Evolutionary conservation across 1,140 invertebrate genomes (phyloP).

Genomic region (Trypoxylus dichotomus): DNA sequence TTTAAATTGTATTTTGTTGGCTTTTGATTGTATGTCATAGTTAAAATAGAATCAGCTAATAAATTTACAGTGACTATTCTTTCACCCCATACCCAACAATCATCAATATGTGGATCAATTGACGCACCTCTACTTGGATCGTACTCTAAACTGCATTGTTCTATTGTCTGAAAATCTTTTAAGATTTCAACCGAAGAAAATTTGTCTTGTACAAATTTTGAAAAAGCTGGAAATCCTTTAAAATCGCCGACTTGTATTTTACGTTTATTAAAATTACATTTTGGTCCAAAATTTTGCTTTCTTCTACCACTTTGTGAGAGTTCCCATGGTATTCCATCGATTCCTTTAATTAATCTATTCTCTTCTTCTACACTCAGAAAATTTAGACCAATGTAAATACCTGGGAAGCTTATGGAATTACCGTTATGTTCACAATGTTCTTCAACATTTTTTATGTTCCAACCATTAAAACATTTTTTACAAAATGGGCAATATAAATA

Average conservation of each 20-base stretch:
- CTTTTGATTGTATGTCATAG: slow-evolving; percentile 69
- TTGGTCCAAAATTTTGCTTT: slow-evolving; percentile 98
- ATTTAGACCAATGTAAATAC: slow-evolving; percentile 71
- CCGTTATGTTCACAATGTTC: slow-evolving; percentile 69
- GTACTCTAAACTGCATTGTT: slow-evolving; percentile 97
- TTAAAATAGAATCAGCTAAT: slow-evolving; percentile 80
- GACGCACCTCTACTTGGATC: slow-evolving; percentile 81
- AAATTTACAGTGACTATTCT: slow-evolving; percentile 93
- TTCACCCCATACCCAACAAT: slow-evolving; percentile 99
- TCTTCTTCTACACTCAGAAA: slow-evolving; percentile 80
- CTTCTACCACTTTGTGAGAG: slow-evolving; percentile 92
- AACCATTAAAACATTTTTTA: slow-evolving; percentile 72
- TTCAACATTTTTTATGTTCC: slow-evolving; percentile 62
- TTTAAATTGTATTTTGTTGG: slow-evolving; percentile 71
- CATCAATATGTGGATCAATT: slow-evolving; percentile 98
- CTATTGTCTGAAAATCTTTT: slow-evolving; percentile 82
- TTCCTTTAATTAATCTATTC: slow-evolving; percentile 62
- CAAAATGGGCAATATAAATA: slow-evolving; percentile 80
- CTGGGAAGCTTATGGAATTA: slow-evolving; percentile 64
- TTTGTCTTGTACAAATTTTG: slow-evolving; percentile 80
- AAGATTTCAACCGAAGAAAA: slow-evolving; percentile 69
- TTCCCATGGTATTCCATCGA: slow-evolving; percentile 86
- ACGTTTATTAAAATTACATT: slow-evolving; percentile 96
- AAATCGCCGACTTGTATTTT: slow-evolving; percentile 82
- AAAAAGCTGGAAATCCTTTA: slow-evolving; percentile 82